Evolutionary conservation across 2,113 vertebrate genomes (phyloP).

Genomic region (Madoqua kirkii): DNA sequence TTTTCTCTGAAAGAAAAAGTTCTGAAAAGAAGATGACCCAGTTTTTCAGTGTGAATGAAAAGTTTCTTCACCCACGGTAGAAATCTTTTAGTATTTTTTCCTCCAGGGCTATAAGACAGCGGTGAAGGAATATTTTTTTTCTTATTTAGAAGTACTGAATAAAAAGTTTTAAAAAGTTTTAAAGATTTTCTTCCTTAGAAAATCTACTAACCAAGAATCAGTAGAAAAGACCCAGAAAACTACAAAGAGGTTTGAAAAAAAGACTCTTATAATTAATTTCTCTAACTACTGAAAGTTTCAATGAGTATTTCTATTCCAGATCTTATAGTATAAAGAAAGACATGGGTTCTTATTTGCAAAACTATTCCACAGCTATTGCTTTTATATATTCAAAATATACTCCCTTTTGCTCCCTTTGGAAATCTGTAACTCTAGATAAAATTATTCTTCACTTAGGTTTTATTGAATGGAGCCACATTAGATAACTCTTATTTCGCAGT

Average conservation of each 20-base stretch:
- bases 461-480: not conserved
- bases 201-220: not conserved
- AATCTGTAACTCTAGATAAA: not conserved
- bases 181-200: not conserved
- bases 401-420: not conserved
- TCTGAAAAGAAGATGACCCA: slow-evolving; percentile 16
- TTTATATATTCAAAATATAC: not conserved
- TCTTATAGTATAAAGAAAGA: not conserved
- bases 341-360: not conserved
- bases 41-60: slow-evolving; percentile 1
- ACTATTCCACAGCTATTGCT: not conserved
- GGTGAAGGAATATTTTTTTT: not conserved
- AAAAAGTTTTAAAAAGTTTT: not conserved
- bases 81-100: not conserved
- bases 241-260: not conserved
- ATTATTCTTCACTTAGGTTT: not conserved
- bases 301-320: not conserved
- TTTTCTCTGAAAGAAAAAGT: not conserved
- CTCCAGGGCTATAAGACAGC: not conserved
- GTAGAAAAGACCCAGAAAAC: not conserved
- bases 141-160: not conserved
- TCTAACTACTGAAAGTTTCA: not conserved
- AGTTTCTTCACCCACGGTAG: not conserved
- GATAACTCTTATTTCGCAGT: not conserved
- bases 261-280: not conserved